Conservation (phyloP, 2,888 invertebrate genomes). For the Sialis fuliginosa region DNA sequence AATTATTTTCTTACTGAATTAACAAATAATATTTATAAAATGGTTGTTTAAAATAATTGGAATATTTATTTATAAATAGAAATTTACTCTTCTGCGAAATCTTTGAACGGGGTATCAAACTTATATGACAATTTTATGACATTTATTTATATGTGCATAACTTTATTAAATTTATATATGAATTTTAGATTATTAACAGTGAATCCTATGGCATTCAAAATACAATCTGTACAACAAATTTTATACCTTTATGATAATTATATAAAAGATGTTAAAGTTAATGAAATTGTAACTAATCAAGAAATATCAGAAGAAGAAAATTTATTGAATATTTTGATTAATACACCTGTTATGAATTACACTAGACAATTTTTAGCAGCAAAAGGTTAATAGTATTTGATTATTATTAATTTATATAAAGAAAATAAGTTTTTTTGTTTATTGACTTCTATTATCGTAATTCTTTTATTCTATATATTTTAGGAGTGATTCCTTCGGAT, state of each 20-base stretch:
- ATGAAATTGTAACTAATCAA: conserved; percentile 58
- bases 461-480: no score
- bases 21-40: no score
- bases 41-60: no score
- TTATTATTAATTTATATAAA: no score
- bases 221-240: conserved; percentile 58
- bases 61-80: no score
- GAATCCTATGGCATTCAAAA: conserved; percentile 40
- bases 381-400: conserved; percentile 27
- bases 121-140: no score
- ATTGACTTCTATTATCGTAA: no score
- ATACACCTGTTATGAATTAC: conserved; percentile 56
- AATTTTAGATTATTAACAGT: conserved; percentile 45
- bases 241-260: conserved; percentile 71
- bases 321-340: conserved; percentile 59
- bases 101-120: no score
- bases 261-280: conserved; percentile 49
- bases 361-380: conserved; percentile 45
- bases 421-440: no score
- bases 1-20: no score
- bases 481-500: conserved; percentile 27
- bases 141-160: no score
- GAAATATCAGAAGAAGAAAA: conserved; percentile 63
- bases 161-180: conserved; percentile 16
- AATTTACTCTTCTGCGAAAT: no score